A percentile compares a stretch with the other conserved stretches of the same genome.
phyloP scores from a whole-genome alignment of 1,140 invertebrate genomes.

The Drosophila dunni region DNA sequence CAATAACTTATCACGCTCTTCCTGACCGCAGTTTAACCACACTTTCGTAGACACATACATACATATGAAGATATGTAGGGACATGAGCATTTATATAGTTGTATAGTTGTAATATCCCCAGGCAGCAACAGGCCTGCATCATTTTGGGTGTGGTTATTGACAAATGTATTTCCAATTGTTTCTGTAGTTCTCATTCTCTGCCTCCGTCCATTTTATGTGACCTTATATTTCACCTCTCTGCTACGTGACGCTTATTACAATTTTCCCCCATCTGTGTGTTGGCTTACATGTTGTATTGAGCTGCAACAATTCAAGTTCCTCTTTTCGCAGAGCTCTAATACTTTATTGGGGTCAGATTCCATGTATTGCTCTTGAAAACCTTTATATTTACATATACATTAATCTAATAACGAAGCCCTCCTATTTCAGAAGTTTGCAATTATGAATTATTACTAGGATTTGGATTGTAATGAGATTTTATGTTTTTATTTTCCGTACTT shows the following conservation, averaged over 20 bases:
- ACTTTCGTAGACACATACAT: background rate
- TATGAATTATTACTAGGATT: no score
- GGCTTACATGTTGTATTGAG: conserved; percentile 61
- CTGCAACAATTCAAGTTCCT: conserved; percentile 64
- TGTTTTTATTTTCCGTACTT: background rate
- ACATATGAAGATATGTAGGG: background rate
- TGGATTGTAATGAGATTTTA: no score
- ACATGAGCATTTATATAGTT: conserved; percentile 18
- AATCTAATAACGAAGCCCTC: no score
- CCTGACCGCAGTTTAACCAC: conserved; percentile 43
- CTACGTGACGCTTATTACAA: conserved; percentile 62
- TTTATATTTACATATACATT: conserved; percentile 26
- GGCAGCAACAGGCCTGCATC: conserved; percentile 53
- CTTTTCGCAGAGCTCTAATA: conserved; percentile 37
- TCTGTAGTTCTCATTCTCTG: conserved; percentile 26
- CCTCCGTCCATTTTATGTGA: conserved; percentile 15
- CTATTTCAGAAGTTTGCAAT: no score
- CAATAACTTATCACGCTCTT: conserved; percentile 66
- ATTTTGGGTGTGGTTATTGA: conserved; percentile 71
- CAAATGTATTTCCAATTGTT: conserved; percentile 81
- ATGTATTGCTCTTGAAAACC: conserved; percentile 40
- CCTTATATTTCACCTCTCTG: conserved; percentile 27
- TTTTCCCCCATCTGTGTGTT: conserved; percentile 39
- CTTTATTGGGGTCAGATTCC: conserved; percentile 55
- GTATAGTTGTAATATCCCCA: conserved; percentile 32